These are phyloP conservation scores for Euphonia xanthogaster DNA, from an alignment of 2,797 vertebrate genomes.

Conservation along the genomic window DNA sequence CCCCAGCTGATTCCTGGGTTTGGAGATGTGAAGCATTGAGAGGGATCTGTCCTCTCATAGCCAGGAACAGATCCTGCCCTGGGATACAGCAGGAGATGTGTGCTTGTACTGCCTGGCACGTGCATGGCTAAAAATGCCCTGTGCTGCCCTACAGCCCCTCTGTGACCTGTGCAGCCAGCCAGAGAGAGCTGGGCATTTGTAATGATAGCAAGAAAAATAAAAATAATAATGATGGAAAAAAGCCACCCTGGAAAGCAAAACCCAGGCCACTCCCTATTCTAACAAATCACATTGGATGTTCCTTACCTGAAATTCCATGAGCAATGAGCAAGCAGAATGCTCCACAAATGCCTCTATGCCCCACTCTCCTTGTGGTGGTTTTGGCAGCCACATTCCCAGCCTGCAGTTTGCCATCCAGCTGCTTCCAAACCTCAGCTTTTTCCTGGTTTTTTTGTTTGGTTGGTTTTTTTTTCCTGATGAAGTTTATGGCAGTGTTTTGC, in stretches of 20 bases:
- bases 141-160: neutral
- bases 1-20: neutral
- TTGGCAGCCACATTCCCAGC: neutral
- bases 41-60: neutral
- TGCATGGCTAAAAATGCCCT: neutral
- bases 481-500: constrained; percentile 74
- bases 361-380: neutral
- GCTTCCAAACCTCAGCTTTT: constrained; percentile 51
- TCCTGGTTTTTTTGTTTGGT: neutral
- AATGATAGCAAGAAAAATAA: neutral
- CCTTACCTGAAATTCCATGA: neutral
- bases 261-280: neutral
- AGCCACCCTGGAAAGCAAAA: neutral
- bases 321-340: neutral
- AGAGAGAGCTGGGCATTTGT: neutral
- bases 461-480: neutral
- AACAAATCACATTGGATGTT: neutral
- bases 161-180: neutral
- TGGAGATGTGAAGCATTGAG: neutral
- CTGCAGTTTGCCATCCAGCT: constrained; percentile 51
- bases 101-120: neutral
- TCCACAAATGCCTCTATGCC: neutral
- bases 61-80: neutral
- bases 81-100: fast-evolving
- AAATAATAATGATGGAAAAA: neutral